A percentile compares a stretch with the other conserved stretches of the same genome.
These are phyloP conservation scores for Patella caerulea DNA, from an alignment of 2,888 invertebrate genomes.

Conservation along the genomic window DNA sequence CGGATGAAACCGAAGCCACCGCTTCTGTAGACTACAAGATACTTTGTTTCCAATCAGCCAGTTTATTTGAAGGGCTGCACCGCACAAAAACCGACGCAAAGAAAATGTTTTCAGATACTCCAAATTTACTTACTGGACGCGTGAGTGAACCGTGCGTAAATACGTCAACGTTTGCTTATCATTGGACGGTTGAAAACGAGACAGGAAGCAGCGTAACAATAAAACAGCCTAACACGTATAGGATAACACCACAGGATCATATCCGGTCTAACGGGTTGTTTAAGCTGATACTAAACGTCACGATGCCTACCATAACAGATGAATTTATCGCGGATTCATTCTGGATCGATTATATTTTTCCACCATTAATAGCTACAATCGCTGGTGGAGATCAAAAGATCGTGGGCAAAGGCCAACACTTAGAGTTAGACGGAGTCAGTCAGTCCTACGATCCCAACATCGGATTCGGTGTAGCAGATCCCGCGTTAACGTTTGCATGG, in stretches of 20 bases:
- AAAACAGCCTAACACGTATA: not conserved
- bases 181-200: not conserved
- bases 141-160: not conserved
- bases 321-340: not conserved
- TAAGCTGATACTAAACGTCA: not conserved
- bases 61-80: not conserved
- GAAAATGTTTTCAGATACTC: not conserved
- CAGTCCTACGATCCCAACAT: not conserved
- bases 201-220: not conserved
- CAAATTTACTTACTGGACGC: not conserved
- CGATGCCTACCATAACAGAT: not conserved
- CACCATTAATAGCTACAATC: conserved; percentile 19
- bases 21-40: not conserved
- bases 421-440: not conserved
- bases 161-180: not conserved
- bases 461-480: not conserved
- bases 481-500: not conserved
- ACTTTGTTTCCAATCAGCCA: not conserved
- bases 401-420: not conserved
- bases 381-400: conserved; percentile 9
- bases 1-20: not conserved
- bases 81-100: not conserved
- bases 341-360: not conserved
- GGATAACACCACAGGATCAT: not conserved
- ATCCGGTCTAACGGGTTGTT: not conserved